Evolutionary conservation across 1,140 invertebrate genomes (phyloP).

Genomic region (Zophobas morio): DNA sequence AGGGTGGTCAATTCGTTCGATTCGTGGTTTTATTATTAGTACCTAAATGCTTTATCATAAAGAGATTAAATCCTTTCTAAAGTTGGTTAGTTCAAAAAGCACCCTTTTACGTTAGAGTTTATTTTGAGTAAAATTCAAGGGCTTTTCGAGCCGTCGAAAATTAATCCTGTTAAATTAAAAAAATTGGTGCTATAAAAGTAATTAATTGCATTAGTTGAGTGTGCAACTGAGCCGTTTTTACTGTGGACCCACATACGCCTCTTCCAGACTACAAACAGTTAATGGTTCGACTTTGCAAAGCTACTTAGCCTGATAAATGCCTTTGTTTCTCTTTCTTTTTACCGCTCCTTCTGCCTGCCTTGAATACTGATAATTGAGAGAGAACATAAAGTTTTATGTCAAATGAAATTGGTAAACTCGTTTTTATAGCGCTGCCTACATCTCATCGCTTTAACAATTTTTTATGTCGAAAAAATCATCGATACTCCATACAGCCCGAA

Average conservation of each 20-base stretch:
- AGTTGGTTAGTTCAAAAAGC: neutral
- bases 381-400: conserved; percentile 49
- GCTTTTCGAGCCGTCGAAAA: neutral
- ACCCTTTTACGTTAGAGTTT: neutral
- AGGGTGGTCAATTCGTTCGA: neutral
- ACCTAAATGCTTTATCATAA: conserved; percentile 2
- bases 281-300: conserved; percentile 49
- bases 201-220: conserved; percentile 35
- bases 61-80: conserved; percentile 20
- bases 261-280: conserved; percentile 42
- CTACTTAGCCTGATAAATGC: conserved; percentile 48
- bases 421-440: conserved; percentile 40
- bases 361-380: conserved; percentile 49
- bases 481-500: conserved; percentile 27
- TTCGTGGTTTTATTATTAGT: conserved; percentile 25
- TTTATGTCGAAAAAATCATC: conserved; percentile 31
- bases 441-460: conserved; percentile 42
- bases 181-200: conserved; percentile 33
- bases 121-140: neutral
- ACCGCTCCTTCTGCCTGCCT: conserved; percentile 41
- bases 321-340: conserved; percentile 49
- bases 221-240: conserved; percentile 27
- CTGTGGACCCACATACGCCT: conserved; percentile 35
- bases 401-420: conserved; percentile 48
- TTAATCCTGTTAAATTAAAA: conserved; percentile 26